These are phyloP conservation scores for Tortricodes alternella DNA, from an alignment of 2,888 invertebrate species.

Conservation along the genomic window DNA sequence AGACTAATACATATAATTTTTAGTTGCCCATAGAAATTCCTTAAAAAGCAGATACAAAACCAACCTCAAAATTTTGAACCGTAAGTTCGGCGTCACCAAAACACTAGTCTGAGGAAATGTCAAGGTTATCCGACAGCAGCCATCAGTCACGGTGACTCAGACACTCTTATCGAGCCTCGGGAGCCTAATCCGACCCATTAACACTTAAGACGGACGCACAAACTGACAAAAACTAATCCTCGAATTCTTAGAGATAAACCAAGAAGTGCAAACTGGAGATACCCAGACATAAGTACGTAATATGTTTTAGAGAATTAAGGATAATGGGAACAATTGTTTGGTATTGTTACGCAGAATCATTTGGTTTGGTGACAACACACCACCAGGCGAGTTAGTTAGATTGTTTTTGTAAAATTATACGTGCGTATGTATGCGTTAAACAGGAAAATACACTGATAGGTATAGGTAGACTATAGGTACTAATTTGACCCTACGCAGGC, in stretches of 20 bases:
- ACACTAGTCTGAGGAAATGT: conserved; percentile 36
- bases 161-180: conserved; percentile 57
- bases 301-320: conserved; percentile 13
- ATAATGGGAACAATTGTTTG: conserved; percentile 18
- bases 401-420: background rate
- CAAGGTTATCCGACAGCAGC: conserved; percentile 63
- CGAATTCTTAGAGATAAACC: conserved; percentile 58
- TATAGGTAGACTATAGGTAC: no score
- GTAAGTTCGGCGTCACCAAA: conserved; percentile 1
- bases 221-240: conserved; percentile 71
- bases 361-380: conserved; percentile 4
- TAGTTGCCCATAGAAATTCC: no score
- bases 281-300: conserved; percentile 16
- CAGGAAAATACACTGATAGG: no score
- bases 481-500: no score
- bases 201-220: conserved; percentile 79
- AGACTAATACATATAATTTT: no score
- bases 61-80: background rate
- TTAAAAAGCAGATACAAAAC: no score
- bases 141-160: conserved; percentile 71
- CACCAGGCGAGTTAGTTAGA: no score
- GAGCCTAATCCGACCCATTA: conserved; percentile 73
- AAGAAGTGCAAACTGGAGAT: conserved; percentile 53
- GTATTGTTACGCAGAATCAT: background rate
- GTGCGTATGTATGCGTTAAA: no score